These are phyloP conservation scores for Augochlorella aurata DNA, from an alignment of 2,888 invertebrate species.

Conservation along the genomic window DNA sequence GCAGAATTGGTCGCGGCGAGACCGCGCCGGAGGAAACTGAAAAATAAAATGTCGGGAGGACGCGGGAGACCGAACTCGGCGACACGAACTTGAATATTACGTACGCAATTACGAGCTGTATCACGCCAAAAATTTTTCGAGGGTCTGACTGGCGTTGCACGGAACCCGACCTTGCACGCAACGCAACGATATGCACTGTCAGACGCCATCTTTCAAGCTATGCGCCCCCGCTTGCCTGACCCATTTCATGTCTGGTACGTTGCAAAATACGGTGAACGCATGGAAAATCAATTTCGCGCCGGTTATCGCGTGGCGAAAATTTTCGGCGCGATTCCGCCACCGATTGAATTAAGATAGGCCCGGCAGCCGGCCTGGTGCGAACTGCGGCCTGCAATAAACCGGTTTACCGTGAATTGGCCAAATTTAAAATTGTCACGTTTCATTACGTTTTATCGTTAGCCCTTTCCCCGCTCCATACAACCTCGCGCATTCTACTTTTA, in stretches of 20 bases:
- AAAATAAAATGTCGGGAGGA: not conserved
- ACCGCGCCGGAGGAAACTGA: not conserved
- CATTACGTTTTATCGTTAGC: no score
- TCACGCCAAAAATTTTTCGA: conserved; percentile 47
- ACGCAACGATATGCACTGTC: conserved; percentile 60
- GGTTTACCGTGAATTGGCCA: no score
- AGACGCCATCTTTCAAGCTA: conserved; percentile 61
- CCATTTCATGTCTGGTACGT: conserved; percentile 74
- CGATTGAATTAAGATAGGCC: conserved; percentile 38
- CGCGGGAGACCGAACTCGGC: not conserved
- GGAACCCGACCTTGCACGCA: conserved; percentile 62
- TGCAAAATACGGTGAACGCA: conserved; percentile 48
- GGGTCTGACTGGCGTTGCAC: conserved; percentile 57
- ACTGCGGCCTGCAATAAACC: no score
- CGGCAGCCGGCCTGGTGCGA: no score
- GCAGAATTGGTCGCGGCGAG: not conserved
- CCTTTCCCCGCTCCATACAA: no score
- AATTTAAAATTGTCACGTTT: no score
- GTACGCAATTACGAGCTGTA: conserved; percentile 43
- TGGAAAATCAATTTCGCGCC: conserved; percentile 53
- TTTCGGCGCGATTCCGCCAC: conserved; percentile 20
- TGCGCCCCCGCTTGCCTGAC: conserved; percentile 71
- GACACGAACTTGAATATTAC: conserved; percentile 39
- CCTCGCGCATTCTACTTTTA: no score
- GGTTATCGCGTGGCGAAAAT: conserved; percentile 32